A percentile compares a stretch with the other conserved stretches of the same genome.
These are phyloP conservation scores for Rhabdornis inornatus DNA, from an alignment of 2,113 vertebrate species.

Conservation along the genomic window DNA sequence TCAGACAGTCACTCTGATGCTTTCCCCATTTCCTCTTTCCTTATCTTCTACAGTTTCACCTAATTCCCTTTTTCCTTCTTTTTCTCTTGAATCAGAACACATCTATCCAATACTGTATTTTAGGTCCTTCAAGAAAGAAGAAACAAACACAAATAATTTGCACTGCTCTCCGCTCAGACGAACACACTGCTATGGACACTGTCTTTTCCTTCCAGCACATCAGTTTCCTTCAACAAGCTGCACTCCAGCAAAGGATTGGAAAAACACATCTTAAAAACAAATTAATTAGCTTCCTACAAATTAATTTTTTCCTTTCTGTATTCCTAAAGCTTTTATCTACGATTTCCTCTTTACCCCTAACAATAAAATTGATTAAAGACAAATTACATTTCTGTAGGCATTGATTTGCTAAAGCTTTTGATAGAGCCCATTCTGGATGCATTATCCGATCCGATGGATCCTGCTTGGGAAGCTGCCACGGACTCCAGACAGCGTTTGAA, in stretches of 20 bases:
- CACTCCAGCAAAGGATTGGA: not conserved
- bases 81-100: not conserved
- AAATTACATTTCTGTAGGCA: conserved; percentile 7
- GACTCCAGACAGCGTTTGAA: not conserved
- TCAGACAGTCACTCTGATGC: not conserved
- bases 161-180: not conserved
- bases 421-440: not conserved
- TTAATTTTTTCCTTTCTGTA: not conserved
- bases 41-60: not conserved
- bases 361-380: conserved; percentile 11
- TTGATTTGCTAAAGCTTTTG: conserved; percentile 20
- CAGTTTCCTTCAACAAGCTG: not conserved
- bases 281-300: not conserved
- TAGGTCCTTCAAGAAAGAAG: not conserved
- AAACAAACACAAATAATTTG: not conserved
- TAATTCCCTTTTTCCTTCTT: not conserved
- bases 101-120: not conserved
- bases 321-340: not conserved
- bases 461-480: not conserved
- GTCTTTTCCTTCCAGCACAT: not conserved
- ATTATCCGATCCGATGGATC: not conserved
- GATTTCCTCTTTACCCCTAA: not conserved
- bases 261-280: not conserved
- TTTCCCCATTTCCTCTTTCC: not conserved
- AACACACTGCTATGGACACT: not conserved